phyloP scores from a whole-genome alignment of 2,888 invertebrate species.

The Coleophora flavipennella region DNA sequence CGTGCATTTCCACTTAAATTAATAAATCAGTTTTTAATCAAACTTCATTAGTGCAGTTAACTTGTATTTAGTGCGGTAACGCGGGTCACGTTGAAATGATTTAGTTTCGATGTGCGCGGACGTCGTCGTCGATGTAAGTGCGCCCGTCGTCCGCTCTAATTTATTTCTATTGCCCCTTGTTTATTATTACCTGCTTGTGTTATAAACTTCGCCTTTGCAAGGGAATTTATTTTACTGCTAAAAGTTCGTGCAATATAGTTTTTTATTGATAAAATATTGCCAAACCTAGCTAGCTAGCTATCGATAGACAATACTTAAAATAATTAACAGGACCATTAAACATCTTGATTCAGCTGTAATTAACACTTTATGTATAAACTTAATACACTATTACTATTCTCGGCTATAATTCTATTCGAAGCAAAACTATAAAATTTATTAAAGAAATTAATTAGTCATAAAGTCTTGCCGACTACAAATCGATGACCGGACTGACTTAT shows the following conservation, averaged over 20 bases:
- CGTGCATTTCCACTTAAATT: slow-evolving; percentile 24
- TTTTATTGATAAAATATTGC: slow-evolving; percentile 17
- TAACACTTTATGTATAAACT: background rate
- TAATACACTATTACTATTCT: slow-evolving; percentile 1
- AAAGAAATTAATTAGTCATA: background rate
- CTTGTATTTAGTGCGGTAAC: slow-evolving; percentile 38
- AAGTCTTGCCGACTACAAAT: too few relatives aligned
- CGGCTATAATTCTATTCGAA: background rate
- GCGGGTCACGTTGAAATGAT: slow-evolving; percentile 52
- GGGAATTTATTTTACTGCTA: slow-evolving; percentile 41
- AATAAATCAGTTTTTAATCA: slow-evolving; percentile 57
- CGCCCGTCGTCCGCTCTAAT: slow-evolving; percentile 45
- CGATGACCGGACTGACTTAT: too few relatives aligned
- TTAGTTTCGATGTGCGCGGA: slow-evolving; percentile 57
- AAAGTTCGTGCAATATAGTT: slow-evolving; percentile 28
- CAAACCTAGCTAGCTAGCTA: slow-evolving; percentile 2
- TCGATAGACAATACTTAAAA: slow-evolving; percentile 7
- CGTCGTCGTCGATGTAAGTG: slow-evolving; percentile 46
- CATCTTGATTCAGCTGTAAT: background rate
- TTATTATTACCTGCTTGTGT: slow-evolving; percentile 47
- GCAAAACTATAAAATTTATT: background rate
- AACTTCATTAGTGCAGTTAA: slow-evolving; percentile 51
- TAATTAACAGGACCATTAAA: slow-evolving; percentile 8
- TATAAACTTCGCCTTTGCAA: slow-evolving; percentile 47
- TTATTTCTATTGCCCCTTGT: slow-evolving; percentile 53